Evolutionary conservation across 2,797 vertebrate species (phyloP).

Genomic region (Moxostoma hubbsi): DNA sequence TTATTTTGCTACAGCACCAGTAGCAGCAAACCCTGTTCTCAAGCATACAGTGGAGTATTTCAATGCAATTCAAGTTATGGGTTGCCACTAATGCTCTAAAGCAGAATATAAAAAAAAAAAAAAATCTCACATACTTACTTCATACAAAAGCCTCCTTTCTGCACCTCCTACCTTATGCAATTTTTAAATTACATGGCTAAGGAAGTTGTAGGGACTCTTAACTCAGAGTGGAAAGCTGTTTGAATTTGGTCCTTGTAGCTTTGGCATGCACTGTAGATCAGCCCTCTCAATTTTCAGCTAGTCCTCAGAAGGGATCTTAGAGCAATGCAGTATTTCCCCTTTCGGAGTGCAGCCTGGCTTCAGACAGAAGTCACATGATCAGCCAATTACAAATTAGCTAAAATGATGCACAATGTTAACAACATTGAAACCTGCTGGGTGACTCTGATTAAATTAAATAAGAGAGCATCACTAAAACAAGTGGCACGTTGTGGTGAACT

Average conservation of each 20-base stretch:
- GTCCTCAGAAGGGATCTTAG: conserved; percentile 55
- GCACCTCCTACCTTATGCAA: conserved; percentile 12
- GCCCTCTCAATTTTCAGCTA: conserved; percentile 56
- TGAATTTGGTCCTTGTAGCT: conserved; percentile 35
- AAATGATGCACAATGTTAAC: no score
- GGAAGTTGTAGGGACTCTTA: conserved; percentile 45
- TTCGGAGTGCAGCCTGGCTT: conserved; percentile 47
- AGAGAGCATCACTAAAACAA: no score
- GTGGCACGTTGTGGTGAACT: no score
- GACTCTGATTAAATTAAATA: no score
- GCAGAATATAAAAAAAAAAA: neutral
- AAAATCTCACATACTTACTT: neutral
- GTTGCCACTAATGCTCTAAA: conserved; percentile 24
- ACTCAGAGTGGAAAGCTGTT: conserved; percentile 55
- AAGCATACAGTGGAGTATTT: neutral
- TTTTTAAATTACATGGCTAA: conserved; percentile 49
- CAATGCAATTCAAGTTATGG: conserved; percentile 23
- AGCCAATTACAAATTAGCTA: neutral
- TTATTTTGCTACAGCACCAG: no score
- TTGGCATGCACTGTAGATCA: conserved; percentile 38
- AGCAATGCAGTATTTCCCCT: conserved; percentile 65
- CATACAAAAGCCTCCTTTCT: neutral
- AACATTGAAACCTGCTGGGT: no score
- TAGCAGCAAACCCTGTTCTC: no score
- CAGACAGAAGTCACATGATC: conserved; percentile 49